Percentiles rank a stretch among this genome's conserved stretches.
phyloP scores from a whole-genome alignment of 2,888 invertebrate species.

The Drosophila neonasuta region DNA sequence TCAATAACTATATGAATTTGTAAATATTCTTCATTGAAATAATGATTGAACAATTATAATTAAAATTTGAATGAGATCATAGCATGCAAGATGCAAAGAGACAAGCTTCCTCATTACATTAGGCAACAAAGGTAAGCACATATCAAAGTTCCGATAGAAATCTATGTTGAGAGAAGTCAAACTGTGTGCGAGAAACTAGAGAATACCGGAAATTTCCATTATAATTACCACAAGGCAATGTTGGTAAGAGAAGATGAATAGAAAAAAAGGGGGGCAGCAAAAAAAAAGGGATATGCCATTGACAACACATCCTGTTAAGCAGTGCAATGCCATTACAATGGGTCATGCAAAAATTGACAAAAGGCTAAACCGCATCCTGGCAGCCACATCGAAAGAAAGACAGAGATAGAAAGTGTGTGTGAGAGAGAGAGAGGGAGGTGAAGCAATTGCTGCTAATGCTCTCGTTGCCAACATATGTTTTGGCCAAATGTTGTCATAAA shows the following conservation, averaged over 20 bases:
- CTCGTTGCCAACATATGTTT: conserved; percentile 76
- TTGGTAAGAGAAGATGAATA: not conserved
- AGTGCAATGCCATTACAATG: conserved; percentile 34
- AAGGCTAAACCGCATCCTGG: conserved; percentile 22
- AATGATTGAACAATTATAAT: no score
- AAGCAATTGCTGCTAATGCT: conserved; percentile 70
- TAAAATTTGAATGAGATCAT: no score
- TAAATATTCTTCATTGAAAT: no score
- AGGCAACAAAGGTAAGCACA: conserved; percentile 4
- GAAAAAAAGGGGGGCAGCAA: not conserved
- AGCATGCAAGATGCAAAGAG: not conserved
- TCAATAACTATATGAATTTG: no score
- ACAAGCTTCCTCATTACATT: not conserved
- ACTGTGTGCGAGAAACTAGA: not conserved
- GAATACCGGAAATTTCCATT: conserved; percentile 18
- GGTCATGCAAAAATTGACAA: conserved; percentile 32
- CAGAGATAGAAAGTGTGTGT: not conserved
- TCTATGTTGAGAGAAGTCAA: not conserved
- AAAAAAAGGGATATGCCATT: conserved; percentile 11
- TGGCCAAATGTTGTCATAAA: conserved; percentile 78
- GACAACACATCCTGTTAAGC: conserved; percentile 21
- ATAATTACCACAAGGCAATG: conserved; percentile 29
- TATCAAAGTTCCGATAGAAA: not conserved
- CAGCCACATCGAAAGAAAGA: not conserved
- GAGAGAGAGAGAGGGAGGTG: not conserved